A percentile compares a stretch with the other conserved stretches of the same genome.
Conservation (phyloP, 1,140 invertebrate species). For the Condylostylus longicornis region DNA sequence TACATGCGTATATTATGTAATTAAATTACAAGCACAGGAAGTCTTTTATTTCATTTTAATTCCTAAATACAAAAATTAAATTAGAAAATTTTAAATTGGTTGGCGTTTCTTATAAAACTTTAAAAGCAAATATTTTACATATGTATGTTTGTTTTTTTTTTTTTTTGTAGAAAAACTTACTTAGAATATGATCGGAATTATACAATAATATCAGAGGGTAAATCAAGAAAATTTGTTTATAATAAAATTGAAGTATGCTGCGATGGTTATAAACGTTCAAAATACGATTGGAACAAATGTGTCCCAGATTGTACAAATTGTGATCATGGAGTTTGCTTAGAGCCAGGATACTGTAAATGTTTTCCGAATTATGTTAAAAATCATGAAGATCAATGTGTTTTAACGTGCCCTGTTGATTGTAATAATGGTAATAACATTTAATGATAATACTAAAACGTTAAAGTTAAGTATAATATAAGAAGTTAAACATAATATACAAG, state of each 20-base stretch:
- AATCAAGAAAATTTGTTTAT: conserved; percentile 11
- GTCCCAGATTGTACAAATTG: conserved; percentile 42
- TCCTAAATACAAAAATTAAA: too few relatives aligned
- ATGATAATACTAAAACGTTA: conserved; percentile 26
- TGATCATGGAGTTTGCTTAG: conserved; percentile 39
- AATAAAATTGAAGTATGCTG: conserved; percentile 42
- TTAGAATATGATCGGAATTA: conserved; percentile 27
- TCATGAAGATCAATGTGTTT: conserved; percentile 25
- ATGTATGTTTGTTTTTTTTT: too few relatives aligned
- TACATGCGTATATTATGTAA: too few relatives aligned
- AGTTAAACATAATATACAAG: too few relatives aligned
- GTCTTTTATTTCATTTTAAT: too few relatives aligned
- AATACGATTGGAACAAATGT: conserved; percentile 39
- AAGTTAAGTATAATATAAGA: too few relatives aligned
- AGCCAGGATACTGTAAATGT: conserved; percentile 42
- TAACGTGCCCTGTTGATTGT: conserved; percentile 26
- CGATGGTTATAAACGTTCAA: conserved; percentile 40
- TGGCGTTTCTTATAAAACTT: background rate
- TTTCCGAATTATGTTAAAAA: conserved; percentile 41
- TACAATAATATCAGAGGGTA: conserved; percentile 22
- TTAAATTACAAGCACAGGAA: too few relatives aligned
- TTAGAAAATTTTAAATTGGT: background rate
- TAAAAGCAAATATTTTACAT: background rate
- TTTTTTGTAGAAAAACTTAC: conserved; percentile 17
- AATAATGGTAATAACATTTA: too few relatives aligned